phyloP scores from a whole-genome alignment of 2,113 vertebrate genomes.

The Seriola dumerili region DNA sequence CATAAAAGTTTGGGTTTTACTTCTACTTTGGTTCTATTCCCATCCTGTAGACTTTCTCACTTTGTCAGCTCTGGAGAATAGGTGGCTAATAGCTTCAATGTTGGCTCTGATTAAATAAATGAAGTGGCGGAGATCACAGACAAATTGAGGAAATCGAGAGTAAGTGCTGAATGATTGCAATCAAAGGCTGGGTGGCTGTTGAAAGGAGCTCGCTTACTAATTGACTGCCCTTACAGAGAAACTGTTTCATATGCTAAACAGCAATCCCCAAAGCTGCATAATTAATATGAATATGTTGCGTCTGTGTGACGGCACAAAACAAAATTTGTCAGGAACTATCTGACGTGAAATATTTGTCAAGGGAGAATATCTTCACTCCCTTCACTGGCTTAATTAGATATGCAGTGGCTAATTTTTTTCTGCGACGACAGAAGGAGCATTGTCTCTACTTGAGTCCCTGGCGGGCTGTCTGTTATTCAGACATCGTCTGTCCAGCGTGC shows the following conservation, averaged over 20 bases:
- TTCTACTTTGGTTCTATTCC: background rate
- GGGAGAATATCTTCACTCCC: conserved; percentile 31
- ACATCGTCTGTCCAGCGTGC: conserved; percentile 30
- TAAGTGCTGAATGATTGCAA: conserved; percentile 61
- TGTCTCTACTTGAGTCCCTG: conserved; percentile 27
- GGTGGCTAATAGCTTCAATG: conserved; percentile 37
- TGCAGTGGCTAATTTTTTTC: conserved; percentile 36
- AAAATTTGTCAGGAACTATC: background rate
- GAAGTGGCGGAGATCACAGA: conserved; percentile 52
- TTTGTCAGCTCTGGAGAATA: conserved; percentile 17
- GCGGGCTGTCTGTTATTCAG: conserved; percentile 23
- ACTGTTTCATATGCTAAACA: conserved; percentile 61
- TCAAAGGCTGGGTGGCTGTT: conserved; percentile 37
- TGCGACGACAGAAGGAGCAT: conserved; percentile 22
- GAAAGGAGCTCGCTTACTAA: conserved; percentile 40
- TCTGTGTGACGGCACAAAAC: conserved; percentile 28
- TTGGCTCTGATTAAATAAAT: conserved; percentile 55
- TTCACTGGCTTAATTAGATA: conserved; percentile 45
- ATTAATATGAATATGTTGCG: conserved; percentile 32
- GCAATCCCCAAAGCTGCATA: background rate
- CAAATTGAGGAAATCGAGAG: conserved; percentile 58
- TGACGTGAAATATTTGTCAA: conserved; percentile 20
- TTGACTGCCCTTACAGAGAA: conserved; percentile 33
- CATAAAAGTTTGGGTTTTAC: conserved; percentile 11
- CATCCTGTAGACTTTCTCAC: background rate